These are phyloP conservation scores for Nomada ruficornis DNA, from an alignment of 2,888 invertebrate genomes.

Conservation along the genomic window DNA sequence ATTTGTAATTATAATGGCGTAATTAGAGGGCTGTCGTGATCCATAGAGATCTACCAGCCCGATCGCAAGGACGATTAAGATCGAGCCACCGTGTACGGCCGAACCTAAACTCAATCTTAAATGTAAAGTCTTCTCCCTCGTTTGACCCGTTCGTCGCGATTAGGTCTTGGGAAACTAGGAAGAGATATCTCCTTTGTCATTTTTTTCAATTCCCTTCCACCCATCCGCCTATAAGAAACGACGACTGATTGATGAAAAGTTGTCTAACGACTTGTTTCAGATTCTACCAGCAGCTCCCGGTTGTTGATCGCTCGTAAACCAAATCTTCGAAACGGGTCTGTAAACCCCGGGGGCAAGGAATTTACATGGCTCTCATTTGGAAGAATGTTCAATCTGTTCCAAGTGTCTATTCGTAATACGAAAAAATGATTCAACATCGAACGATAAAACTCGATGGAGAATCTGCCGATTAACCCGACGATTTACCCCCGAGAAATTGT, in stretches of 20 bases:
- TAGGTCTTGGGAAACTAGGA: constrained; percentile 75
- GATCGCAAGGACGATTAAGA: constrained; percentile 78
- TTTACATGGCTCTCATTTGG: neutral
- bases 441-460: neutral
- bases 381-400: neutral
- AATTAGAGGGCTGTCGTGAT: constrained; percentile 83
- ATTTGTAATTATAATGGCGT: constrained; percentile 84
- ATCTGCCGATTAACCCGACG: constrained; percentile 31
- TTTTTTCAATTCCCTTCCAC: constrained; percentile 30
- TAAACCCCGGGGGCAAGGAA: neutral
- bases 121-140: constrained; percentile 75
- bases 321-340: neutral
- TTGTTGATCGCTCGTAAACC: constrained; percentile 42
- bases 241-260: constrained; percentile 33
- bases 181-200: constrained; percentile 49
- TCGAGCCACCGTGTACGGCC: constrained; percentile 66
- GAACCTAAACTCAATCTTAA: constrained; percentile 74
- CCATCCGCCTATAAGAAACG: neutral
- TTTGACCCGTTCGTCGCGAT: constrained; percentile 67
- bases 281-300: neutral
- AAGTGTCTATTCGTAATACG: no score
- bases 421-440: no score
- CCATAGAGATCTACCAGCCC: constrained; percentile 74
- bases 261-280: constrained; percentile 27
- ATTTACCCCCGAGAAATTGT: constrained; percentile 11